Percentiles rank a stretch among this genome's conserved stretches.
Conservation (phyloP, 2,888 invertebrate species). For the Meandrusa payeni region DNA sequence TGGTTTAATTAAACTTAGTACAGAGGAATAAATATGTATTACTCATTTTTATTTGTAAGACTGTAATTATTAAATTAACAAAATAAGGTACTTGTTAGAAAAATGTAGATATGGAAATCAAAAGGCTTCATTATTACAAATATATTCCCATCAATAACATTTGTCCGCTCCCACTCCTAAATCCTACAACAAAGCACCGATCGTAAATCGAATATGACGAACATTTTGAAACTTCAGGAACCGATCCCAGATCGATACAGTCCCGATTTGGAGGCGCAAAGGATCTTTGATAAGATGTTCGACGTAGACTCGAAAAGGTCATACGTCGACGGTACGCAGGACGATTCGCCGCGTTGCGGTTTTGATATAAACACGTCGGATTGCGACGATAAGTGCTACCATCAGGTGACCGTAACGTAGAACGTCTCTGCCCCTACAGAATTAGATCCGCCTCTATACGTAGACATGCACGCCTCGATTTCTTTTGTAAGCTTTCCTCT, state of each 20-base stretch:
- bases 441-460: conserved; percentile 63
- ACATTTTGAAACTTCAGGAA: conserved; percentile 75
- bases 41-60: no score
- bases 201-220: conserved; percentile 47
- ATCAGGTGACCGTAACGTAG: conserved; percentile 73
- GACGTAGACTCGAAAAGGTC: conserved; percentile 75
- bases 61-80: no score
- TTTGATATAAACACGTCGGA: conserved; percentile 77
- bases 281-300: conserved; percentile 82
- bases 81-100: neutral
- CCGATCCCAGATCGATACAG: conserved; percentile 79
- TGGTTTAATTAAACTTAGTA: no score
- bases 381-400: conserved; percentile 74
- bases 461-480: conserved; percentile 76
- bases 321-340: conserved; percentile 64
- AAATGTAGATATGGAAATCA: neutral
- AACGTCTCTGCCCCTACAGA: conserved; percentile 61
- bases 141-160: conserved; percentile 5
- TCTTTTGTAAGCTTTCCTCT: conserved; percentile 65
- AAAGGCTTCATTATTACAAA: neutral
- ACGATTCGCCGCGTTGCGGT: conserved; percentile 72
- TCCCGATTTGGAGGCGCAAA: conserved; percentile 79
- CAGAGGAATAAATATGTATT: no score
- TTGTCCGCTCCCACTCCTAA: neutral
- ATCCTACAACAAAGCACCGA: conserved; percentile 27